These are phyloP conservation scores for Erethizon dorsatum DNA, from an alignment of 2,797 vertebrate genomes.

Conservation along the genomic window DNA sequence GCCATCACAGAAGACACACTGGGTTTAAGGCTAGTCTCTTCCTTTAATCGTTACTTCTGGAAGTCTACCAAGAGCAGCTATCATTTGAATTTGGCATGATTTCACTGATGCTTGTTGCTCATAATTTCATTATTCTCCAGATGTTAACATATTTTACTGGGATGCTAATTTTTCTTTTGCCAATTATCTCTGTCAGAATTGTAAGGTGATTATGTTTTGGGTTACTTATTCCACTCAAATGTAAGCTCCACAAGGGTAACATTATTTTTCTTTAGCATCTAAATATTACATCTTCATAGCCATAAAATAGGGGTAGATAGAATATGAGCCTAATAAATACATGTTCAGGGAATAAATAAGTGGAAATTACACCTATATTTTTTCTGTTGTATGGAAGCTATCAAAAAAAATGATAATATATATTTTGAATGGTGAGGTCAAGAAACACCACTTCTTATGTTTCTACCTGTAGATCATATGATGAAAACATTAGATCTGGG, in stretches of 20 bases:
- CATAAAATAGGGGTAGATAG: neutral
- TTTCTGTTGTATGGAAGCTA: neutral
- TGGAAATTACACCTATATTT: neutral
- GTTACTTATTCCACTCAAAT: conserved; percentile 50
- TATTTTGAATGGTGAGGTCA: neutral
- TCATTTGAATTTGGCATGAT: conserved; percentile 80
- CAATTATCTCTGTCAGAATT: conserved; percentile 79
- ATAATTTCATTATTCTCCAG: conserved; percentile 85
- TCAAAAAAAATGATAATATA: neutral
- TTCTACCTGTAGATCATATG: neutral
- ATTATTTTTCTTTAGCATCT: neutral
- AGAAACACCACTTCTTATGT: neutral
- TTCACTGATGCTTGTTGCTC: conserved; percentile 76
- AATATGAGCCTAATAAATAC: neutral
- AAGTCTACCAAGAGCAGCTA: conserved; percentile 75
- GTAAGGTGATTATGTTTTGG: conserved; percentile 18
- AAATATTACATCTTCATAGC: neutral
- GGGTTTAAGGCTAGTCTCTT: conserved; percentile 75
- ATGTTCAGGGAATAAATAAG: neutral
- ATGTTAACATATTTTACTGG: conserved; percentile 82
- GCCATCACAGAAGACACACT: conserved; percentile 63
- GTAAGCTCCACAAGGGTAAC: conserved; percentile 26
- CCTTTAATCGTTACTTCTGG: conserved; percentile 82
- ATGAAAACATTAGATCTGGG: neutral
- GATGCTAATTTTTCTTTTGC: conserved; percentile 81